A percentile compares a stretch with the other conserved stretches of the same genome.
Conservation (phyloP, 2,888 invertebrate genomes). For the Oscheius sp. region DNA sequence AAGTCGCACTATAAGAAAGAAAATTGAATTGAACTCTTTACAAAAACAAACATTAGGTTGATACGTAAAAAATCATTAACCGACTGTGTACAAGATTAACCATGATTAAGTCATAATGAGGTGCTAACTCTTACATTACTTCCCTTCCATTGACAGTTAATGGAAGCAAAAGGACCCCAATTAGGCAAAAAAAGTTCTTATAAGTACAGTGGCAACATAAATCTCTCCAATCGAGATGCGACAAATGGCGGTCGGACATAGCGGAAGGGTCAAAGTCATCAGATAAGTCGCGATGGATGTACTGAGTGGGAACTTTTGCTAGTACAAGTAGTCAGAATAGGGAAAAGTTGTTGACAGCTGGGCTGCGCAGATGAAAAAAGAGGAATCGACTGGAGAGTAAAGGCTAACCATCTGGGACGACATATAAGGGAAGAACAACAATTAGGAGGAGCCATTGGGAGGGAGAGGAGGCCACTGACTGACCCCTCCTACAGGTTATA, state of each 20-base stretch:
- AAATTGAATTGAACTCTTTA: too few species aligned
- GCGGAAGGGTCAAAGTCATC: constrained; percentile 25
- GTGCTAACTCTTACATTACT: too few species aligned
- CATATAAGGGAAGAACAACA: not conserved
- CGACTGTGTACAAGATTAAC: too few species aligned
- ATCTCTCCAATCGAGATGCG: not conserved
- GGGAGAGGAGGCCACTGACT: not conserved
- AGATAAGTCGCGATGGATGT: constrained; percentile 1
- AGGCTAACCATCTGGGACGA: not conserved
- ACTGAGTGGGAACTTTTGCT: not conserved
- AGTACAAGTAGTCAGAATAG: not conserved
- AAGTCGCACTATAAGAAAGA: too few species aligned
- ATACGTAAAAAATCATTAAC: too few species aligned
- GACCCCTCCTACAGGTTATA: constrained; percentile 18
- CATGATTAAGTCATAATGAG: too few species aligned
- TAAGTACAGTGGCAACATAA: constrained; percentile 21
- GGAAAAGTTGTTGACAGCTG: too few species aligned
- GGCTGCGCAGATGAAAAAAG: too few species aligned
- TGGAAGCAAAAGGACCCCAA: too few species aligned
- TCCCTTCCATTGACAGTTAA: too few species aligned
- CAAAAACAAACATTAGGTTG: too few species aligned
- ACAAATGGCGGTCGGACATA: constrained; percentile 10
- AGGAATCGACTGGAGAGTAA: not conserved
- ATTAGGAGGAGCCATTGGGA: not conserved
- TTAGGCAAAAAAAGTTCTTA: too few species aligned